A percentile compares a stretch with the other conserved stretches of the same genome.
Evolutionary conservation across 2,113 vertebrate genomes (phyloP).

Genomic region (Murina feae): DNA sequence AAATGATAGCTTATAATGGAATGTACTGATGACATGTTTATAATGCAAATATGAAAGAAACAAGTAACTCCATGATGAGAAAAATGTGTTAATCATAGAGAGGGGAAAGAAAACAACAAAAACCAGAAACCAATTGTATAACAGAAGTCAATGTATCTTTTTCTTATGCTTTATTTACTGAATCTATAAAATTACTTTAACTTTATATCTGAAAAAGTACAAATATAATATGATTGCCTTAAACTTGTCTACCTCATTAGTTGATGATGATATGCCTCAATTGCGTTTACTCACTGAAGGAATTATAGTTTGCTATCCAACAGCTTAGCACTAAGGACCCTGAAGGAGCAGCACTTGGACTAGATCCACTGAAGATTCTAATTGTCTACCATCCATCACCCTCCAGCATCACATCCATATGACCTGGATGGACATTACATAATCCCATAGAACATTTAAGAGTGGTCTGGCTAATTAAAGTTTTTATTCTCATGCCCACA

Average conservation of each 20-base stretch:
- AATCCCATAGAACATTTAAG: not conserved
- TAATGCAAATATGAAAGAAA: conserved; percentile 38
- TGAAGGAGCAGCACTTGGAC: too few species aligned
- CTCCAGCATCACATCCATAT: not conserved
- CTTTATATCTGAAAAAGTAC: not conserved
- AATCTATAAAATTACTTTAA: not conserved
- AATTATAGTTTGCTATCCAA: not conserved
- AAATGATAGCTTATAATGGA: conserved; percentile 15
- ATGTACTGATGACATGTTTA: conserved; percentile 18
- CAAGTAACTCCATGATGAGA: not conserved
- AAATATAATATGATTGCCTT: not conserved
- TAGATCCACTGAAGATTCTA: not conserved
- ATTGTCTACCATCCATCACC: not conserved
- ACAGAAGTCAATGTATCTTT: not conserved
- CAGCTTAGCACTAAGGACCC: not conserved
- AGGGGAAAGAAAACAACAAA: not conserved
- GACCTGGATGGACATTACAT: not conserved
- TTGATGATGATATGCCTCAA: not conserved
- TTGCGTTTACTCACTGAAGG: not conserved
- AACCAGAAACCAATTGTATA: not conserved
- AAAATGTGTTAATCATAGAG: not conserved
- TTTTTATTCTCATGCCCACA: not conserved
- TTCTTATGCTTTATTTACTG: not conserved
- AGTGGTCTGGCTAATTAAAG: not conserved
- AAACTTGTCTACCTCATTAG: not conserved